Evolutionary conservation across 2,113 vertebrate genomes (phyloP).

Genomic region (Pyrgilauda ruficollis): DNA sequence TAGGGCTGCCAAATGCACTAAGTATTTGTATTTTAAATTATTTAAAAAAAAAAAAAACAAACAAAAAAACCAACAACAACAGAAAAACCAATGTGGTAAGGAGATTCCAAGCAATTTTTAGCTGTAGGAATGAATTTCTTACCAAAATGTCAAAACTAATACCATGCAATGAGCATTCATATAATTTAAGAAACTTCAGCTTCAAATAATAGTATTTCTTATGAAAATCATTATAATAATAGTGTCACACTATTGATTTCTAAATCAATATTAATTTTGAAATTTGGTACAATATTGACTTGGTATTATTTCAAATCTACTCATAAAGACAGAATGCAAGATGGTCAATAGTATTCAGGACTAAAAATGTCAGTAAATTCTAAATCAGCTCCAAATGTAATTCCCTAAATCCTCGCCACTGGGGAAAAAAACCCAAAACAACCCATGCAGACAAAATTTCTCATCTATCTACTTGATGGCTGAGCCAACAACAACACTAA

Average conservation of each 20-base stretch:
- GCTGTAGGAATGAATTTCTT: neutral
- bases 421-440: neutral
- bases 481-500: neutral
- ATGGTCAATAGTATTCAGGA: neutral
- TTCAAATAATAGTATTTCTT: neutral
- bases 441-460: neutral
- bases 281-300: neutral
- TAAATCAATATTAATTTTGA: neutral
- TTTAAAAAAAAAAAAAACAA: rapidly evolving
- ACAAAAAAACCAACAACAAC: no score
- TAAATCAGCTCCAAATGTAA: neutral
- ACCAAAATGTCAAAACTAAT: neutral
- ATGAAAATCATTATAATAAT: neutral
- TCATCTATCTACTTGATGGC: neutral
- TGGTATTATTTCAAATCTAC: neutral
- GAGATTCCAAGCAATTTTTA: neutral
- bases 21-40: neutral
- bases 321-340: neutral
- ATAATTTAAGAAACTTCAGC: neutral
- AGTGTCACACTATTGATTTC: neutral
- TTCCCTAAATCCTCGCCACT: neutral
- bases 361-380: neutral
- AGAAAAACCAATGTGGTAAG: neutral
- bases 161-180: neutral
- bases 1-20: neutral